Percentiles rank a stretch among this genome's conserved stretches.
These are phyloP conservation scores for Vidua chalybeata DNA, from an alignment of 2,113 vertebrate genomes.

Conservation along the genomic window DNA sequence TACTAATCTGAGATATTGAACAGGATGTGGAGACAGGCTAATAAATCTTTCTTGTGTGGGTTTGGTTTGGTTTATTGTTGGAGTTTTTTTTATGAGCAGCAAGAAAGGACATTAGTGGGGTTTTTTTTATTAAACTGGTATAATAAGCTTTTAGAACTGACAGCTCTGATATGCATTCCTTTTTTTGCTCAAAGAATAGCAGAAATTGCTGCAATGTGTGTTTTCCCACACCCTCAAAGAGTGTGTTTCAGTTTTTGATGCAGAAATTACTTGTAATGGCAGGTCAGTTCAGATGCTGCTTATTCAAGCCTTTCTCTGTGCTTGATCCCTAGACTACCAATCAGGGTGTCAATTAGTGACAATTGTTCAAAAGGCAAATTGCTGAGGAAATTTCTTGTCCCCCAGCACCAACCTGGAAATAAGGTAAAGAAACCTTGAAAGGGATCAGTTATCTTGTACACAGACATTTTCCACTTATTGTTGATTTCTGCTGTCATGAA, in stretches of 20 bases:
- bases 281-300: neutral
- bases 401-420: neutral
- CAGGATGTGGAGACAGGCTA: neutral
- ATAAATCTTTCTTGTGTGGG: neutral
- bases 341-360: constrained; percentile 7
- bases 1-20: neutral
- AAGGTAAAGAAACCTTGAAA: constrained; percentile 42
- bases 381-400: constrained; percentile 8
- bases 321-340: neutral
- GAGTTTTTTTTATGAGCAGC: accelerated
- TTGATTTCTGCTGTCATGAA: constrained; percentile 29
- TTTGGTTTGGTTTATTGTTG: neutral
- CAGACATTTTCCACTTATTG: neutral
- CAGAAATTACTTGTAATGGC: neutral
- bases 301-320: neutral
- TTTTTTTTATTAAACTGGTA: too few species aligned
- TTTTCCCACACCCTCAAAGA: neutral
- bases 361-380: neutral
- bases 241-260: neutral
- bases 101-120: neutral
- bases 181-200: neutral
- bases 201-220: neutral
- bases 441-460: constrained; percentile 2
- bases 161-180: neutral
- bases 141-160: neutral